Conservation (phyloP, 2,797 vertebrate species). For the Nyctibius grandis region DNA sequence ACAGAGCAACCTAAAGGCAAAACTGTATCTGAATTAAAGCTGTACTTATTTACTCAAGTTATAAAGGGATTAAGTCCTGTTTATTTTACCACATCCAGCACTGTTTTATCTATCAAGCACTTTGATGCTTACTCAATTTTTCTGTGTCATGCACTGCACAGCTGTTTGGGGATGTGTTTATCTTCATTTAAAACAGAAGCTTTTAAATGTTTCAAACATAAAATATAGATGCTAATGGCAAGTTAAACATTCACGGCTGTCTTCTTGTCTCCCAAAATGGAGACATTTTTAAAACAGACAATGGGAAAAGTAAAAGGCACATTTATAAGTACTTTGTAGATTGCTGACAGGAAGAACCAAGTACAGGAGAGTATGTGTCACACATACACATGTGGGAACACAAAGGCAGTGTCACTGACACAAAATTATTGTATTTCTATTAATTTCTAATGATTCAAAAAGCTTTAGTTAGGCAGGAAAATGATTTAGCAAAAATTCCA, state of each 20-base stretch:
- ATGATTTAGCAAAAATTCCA: background rate
- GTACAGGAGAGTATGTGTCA: background rate
- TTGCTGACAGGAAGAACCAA: background rate
- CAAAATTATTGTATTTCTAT: background rate
- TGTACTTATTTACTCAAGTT: constrained; percentile 81
- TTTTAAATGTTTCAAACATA: constrained; percentile 64
- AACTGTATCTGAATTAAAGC: constrained; percentile 78
- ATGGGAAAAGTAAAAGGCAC: constrained; percentile 3
- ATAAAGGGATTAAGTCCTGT: constrained; percentile 79
- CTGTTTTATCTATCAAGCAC: constrained; percentile 74
- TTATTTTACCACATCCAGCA: constrained; percentile 77
- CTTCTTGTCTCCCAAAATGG: constrained; percentile 32
- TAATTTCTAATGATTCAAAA: background rate
- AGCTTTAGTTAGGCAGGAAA: background rate
- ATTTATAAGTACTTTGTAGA: constrained; percentile 3
- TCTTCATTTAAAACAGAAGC: constrained; percentile 70
- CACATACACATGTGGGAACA: background rate
- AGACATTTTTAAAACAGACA: constrained; percentile 39
- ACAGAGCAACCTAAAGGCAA: constrained; percentile 75
- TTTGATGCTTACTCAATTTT: constrained; percentile 72
- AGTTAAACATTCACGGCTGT: constrained; percentile 42
- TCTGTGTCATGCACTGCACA: constrained; percentile 59
- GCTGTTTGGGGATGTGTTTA: constrained; percentile 65
- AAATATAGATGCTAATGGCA: constrained; percentile 63
- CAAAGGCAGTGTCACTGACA: background rate